Base-by-base conservation (phyloP, 2,888 invertebrate species). In the Tethea ocularis region DNA sequence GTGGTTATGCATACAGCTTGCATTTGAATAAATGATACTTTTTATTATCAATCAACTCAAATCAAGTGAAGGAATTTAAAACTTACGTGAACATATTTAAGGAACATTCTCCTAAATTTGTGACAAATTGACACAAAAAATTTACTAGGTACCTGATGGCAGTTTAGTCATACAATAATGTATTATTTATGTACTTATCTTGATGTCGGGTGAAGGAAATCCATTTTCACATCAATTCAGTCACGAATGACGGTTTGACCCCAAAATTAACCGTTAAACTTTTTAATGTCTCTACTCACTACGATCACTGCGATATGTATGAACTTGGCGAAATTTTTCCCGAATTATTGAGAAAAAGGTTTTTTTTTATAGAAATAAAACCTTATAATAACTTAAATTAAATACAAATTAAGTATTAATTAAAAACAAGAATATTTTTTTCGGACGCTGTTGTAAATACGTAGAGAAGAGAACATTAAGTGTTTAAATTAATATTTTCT, bases 191-290 rank as follows among this genome's bases (percentile, higher is more conserved):
- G 58, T 59, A 51, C 52, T 68, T 57, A 60, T 60, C 54, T 61
- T 59, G 59, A 57, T 63, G 64, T 17, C 70, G 64, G 58, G 62
- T 62, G 54, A 74, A 80, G 81, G 80, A 83, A 88, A 85, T 81
- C 82, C 85, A 87, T 89, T 90, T 86, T 70, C 82, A 77, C 86
- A 78, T 87, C 84, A 84, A 86, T 85, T 77, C 76, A 77, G 82
- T 80, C 83, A 83, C 83, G 84, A 87, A 88, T 77, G 77, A 80
- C 80, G 73, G 76, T 84, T 81, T 84, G 84, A 84, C 83, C 84
- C 82, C 77, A 74, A 87, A 89, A 88, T 89, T 89, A 87, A 83
- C 82, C 79, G 84, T 84, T 86, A 80, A 89, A 90, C 85, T 89
- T 91, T 89, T 87, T 88, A 88, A 89, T 87, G 86, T 83, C 75